Evolutionary conservation across 2,113 vertebrate species (phyloP).

Genomic region (Rhineura floridana): DNA sequence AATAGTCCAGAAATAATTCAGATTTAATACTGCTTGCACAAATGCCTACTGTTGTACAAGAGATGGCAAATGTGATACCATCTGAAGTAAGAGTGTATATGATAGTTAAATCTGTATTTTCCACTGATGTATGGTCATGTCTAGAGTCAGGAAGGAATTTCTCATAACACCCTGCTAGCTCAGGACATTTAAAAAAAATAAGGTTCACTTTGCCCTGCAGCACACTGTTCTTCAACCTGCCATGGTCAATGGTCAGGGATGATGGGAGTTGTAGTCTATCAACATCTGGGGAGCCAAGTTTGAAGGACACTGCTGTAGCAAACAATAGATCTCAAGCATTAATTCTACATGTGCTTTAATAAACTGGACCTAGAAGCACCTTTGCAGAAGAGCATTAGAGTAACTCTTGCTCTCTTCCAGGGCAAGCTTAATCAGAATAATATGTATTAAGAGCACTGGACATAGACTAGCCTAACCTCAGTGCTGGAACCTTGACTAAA

Average conservation of each 20-base stretch:
- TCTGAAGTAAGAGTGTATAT: not conserved
- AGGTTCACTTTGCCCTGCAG: too few relatives aligned
- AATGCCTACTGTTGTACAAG: not conserved
- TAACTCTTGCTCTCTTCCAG: not conserved
- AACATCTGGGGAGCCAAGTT: too few relatives aligned
- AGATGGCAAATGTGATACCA: not conserved
- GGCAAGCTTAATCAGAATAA: not conserved
- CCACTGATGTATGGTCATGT: not conserved
- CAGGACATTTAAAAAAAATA: not conserved
- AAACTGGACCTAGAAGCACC: not conserved
- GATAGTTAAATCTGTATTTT: not conserved
- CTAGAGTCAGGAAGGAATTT: not conserved
- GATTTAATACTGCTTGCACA: conserved; percentile 9
- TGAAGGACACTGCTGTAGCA: too few relatives aligned
- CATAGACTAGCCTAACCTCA: not conserved
- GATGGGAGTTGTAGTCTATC: too few relatives aligned
- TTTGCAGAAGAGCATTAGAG: not conserved
- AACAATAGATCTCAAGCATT: not conserved
- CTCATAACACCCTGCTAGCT: not conserved
- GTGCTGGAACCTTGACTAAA: not conserved
- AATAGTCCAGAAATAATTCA: conserved; percentile 7
- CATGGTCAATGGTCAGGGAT: too few relatives aligned
- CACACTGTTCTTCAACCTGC: too few relatives aligned
- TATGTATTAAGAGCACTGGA: not conserved
- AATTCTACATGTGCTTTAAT: not conserved